Conservation (phyloP, 2,113 vertebrate genomes). For the Phaethon lepturus region DNA sequence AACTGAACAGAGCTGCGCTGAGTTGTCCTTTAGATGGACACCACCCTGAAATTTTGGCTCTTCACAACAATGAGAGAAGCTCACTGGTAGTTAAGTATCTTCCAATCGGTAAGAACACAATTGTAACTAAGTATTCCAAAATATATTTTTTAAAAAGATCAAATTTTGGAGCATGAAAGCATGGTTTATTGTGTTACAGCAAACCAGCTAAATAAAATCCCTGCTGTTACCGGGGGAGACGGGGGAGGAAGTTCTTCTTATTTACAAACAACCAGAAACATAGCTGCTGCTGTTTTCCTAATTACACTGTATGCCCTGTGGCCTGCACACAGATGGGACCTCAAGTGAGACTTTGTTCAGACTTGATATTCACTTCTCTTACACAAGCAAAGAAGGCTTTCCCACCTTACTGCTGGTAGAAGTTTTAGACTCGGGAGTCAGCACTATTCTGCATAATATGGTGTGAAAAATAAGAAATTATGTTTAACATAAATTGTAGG, state of each 20-base stretch:
- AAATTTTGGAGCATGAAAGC: neutral
- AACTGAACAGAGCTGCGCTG: neutral
- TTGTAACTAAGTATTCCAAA: neutral
- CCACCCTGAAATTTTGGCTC: neutral
- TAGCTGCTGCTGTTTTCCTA: neutral
- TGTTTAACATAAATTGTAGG: neutral
- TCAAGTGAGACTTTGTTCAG: neutral
- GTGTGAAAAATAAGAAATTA: neutral
- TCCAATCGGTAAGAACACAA: neutral
- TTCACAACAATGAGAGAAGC: neutral
- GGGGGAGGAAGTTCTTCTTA: neutral
- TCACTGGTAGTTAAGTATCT: neutral
- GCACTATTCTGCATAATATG: neutral
- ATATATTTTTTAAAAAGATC: neutral
- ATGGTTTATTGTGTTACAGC: neutral
- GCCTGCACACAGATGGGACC: neutral
- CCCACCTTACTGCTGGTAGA: neutral
- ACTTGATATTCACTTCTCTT: neutral
- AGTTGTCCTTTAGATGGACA: neutral
- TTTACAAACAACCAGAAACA: neutral
- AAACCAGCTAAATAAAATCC: neutral
- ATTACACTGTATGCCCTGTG: neutral
- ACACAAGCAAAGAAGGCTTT: neutral
- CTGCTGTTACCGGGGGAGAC: neutral
- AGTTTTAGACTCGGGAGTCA: neutral